phyloP scores from a whole-genome alignment of 2,113 vertebrate genomes.

The Pluvialis apricaria region DNA sequence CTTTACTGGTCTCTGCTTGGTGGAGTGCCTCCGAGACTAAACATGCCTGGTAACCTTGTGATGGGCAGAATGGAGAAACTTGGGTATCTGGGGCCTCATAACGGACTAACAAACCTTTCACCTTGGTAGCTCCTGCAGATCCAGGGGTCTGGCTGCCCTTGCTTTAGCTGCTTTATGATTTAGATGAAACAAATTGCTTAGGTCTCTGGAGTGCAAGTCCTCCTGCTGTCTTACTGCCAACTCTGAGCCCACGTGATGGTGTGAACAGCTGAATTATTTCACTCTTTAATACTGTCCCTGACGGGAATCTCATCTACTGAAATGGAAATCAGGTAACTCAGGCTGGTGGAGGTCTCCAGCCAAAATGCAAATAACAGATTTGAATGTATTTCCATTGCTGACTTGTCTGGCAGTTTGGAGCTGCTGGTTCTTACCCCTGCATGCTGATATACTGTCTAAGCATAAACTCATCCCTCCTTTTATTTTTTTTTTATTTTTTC shows the following conservation, averaged over 20 bases:
- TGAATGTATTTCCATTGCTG: not conserved
- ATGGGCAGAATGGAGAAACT: not conserved
- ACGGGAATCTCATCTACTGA: not conserved
- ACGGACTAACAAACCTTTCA: not conserved
- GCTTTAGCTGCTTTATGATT: not conserved
- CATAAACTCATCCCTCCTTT: not conserved
- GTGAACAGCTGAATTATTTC: not conserved
- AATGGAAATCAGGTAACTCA: not conserved
- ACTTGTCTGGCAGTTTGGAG: not conserved
- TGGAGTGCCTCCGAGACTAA: not conserved
- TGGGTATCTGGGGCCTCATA: not conserved
- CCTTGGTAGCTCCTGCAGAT: not conserved
- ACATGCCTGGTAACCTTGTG: not conserved
- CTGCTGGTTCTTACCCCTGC: not conserved
- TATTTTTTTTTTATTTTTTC: accelerated
- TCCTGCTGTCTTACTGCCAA: not conserved
- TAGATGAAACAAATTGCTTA: not conserved
- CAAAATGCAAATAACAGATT: not conserved
- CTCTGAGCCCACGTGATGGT: not conserved
- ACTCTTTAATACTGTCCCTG: not conserved
- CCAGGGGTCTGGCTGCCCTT: not conserved
- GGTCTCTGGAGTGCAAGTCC: not conserved
- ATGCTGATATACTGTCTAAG: not conserved
- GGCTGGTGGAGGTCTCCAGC: not conserved
- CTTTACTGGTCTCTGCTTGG: not conserved